Conservation (phyloP, 2,797 vertebrate species). For the Scomberomorus guttatus region DNA sequence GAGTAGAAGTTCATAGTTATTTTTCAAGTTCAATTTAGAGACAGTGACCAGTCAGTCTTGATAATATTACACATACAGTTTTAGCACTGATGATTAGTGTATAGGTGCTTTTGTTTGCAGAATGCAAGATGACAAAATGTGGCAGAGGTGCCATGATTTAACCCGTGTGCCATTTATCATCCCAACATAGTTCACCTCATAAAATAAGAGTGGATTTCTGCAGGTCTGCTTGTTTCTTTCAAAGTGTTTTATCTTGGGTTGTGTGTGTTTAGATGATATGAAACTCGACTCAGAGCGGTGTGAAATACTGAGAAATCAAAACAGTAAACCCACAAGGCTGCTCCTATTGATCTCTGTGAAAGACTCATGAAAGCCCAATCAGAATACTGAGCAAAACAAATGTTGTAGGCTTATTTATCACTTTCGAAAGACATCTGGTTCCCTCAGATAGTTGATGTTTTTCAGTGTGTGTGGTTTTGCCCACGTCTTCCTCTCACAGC, state of each 20-base stretch:
- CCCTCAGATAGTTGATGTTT: conserved; percentile 27
- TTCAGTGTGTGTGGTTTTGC: conserved; percentile 31
- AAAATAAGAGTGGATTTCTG: neutral
- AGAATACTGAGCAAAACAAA: neutral
- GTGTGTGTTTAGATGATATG: neutral
- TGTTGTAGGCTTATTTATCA: neutral
- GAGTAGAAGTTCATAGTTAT: no score
- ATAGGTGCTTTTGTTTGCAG: neutral
- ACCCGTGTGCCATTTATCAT: neutral
- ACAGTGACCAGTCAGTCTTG: no score
- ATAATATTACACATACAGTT: no score
- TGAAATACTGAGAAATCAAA: conserved; percentile 23
- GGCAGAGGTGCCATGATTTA: neutral
- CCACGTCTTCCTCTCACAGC: conserved; percentile 27
- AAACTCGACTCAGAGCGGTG: neutral
- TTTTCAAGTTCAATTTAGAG: neutral
- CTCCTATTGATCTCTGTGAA: neutral
- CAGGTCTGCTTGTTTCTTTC: neutral
- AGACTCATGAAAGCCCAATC: neutral
- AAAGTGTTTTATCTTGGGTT: neutral
- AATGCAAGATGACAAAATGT: neutral
- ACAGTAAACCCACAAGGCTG: conserved; percentile 8
- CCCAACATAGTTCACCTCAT: neutral
- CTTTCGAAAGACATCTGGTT: neutral
- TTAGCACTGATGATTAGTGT: neutral